Percentiles rank a stretch among this genome's conserved stretches.
Conservation (phyloP, 1,140 invertebrate genomes). For the Diachasma alloeum region DNA sequence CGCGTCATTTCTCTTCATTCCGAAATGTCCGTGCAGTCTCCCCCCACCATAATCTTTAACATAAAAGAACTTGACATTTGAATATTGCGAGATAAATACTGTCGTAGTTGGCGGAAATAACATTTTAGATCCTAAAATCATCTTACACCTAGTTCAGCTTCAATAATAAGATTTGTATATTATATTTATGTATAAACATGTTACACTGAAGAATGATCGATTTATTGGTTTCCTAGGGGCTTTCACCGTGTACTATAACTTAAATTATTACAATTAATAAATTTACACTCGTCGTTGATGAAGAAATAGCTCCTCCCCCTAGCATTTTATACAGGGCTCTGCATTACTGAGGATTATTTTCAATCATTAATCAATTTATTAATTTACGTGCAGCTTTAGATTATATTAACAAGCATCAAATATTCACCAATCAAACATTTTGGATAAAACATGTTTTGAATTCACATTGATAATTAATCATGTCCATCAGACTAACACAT, state of each 20-base stretch:
- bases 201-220: conserved; percentile 47
- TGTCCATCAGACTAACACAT: neutral
- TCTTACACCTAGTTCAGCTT: conserved; percentile 23
- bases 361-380: neutral
- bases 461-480: neutral
- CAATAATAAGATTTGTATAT: conserved; percentile 32
- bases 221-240: conserved; percentile 14
- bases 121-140: conserved; percentile 28
- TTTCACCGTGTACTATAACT: neutral
- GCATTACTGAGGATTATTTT: neutral
- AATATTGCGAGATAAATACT: conserved; percentile 49
- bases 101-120: conserved; percentile 54
- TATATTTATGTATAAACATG: conserved; percentile 49
- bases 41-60: neutral
- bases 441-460: neutral
- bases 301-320: neutral
- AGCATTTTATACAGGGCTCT: neutral
- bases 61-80: neutral
- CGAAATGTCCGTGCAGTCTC: neutral
- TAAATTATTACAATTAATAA: neutral
- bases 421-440: neutral
- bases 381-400: neutral
- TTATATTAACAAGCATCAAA: conserved; percentile 1
- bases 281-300: neutral
- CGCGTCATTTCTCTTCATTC: too few species aligned